A percentile compares a stretch with the other conserved stretches of the same genome.
These are phyloP conservation scores for Chionomys nivalis DNA, from an alignment of 2,113 vertebrate species.

Conservation along the genomic window DNA sequence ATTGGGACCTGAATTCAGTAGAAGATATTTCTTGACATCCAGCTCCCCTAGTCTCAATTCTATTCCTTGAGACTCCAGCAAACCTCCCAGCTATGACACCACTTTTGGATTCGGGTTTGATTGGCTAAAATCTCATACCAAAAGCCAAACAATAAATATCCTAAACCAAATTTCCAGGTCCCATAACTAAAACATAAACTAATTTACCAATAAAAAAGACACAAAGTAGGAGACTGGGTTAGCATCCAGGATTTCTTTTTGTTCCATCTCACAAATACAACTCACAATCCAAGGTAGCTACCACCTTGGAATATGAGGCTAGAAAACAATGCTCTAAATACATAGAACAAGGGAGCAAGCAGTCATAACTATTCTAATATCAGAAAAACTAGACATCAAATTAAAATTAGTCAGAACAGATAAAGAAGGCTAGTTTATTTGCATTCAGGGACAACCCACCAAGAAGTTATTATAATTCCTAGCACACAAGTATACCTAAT, in stretches of 20 bases:
- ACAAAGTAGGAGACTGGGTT: background rate
- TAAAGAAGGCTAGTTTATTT: background rate
- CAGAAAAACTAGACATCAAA: background rate
- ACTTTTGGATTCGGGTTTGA: background rate
- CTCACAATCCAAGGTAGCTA: background rate
- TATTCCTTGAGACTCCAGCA: background rate
- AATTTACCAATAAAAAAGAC: background rate
- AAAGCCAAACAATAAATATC: background rate
- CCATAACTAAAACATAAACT: background rate
- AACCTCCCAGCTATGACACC: background rate
- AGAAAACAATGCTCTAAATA: background rate
- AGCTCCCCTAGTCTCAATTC: background rate
- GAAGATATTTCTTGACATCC: background rate
- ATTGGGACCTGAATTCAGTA: background rate
- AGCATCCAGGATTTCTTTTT: background rate
- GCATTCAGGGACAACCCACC: background rate
- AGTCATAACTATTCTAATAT: background rate
- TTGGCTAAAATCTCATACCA: background rate
- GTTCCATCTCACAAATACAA: background rate
- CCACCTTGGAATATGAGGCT: background rate
- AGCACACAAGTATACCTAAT: background rate
- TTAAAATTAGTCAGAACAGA: background rate
- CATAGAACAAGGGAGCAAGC: background rate
- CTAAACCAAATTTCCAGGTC: background rate
- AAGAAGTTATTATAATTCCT: background rate